Base-by-base conservation (phyloP, 2,797 vertebrate species). In the Sarcoramphus papa region DNA sequence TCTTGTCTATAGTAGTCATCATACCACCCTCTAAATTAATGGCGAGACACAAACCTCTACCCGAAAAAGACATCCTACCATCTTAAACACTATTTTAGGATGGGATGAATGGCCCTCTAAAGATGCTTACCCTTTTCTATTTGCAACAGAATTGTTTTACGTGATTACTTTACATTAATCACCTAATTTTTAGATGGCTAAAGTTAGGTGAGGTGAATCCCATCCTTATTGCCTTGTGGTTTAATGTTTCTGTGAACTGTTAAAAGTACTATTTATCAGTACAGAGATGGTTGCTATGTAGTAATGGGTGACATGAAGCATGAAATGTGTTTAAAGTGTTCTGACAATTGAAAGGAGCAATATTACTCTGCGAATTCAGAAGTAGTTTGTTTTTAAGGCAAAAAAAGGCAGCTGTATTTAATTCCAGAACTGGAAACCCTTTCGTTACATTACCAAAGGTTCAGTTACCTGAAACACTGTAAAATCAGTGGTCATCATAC, bases 291-390 rank as follows among this genome's bases (percentile, higher is more conserved):
- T 65, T 92, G 53, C 76, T 88, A 25, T 65, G 45, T 75, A 73
- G 85, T 86, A 93, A 81, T 31, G 11, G 45, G 83, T 72, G 68
- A 88, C 85, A 72, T 54, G 88, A 93, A 93, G 85, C 76, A 97
- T 81, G 69, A 95, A 95, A 86, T 76, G 33, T 89, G 57, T 91
- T 93, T 89, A 95, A 95, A 93, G 24, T 65, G 73, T 65, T 95
- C 88, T 92, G 76, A 94, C 73, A 93, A 88, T 68, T 88, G 72
- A 86, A 93, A 92, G 41, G 41, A 88, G 18, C 37, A 85, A 73
- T 84, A 85, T 75, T 84, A 82, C n/a, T 47, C 54, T 37, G 13
- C 84, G 62, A 84, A 68, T 94, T 84, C 57, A 77, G 56, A 70
- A 92, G 14, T 5, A 83, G 33, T 43, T 92, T 81, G 37, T 9